These are phyloP conservation scores for Poeciliopsis occidentalis DNA, from an alignment of 2,113 vertebrate species.

Conservation along the genomic window DNA sequence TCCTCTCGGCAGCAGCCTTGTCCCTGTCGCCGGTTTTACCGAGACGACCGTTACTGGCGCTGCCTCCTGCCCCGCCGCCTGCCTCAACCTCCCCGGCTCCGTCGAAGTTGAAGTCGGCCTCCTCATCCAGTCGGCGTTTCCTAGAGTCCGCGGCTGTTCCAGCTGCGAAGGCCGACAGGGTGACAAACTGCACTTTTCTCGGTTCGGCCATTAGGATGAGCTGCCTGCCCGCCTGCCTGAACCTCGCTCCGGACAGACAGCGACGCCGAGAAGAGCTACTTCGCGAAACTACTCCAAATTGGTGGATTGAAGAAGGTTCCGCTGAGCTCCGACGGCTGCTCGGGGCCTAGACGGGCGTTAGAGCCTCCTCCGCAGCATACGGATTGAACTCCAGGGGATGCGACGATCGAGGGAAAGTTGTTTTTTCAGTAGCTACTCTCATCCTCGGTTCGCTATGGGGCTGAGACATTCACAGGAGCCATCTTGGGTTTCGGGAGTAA, in stretches of 20 bases:
- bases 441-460: constrained; percentile 81
- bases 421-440: constrained; percentile 73
- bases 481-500: constrained; percentile 86
- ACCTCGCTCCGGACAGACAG: constrained; percentile 77
- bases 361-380: constrained; percentile 72
- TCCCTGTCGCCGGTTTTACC: constrained; percentile 70
- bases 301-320: constrained; percentile 63
- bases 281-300: constrained; percentile 81
- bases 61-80: constrained; percentile 72
- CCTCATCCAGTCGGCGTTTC: constrained; percentile 78
- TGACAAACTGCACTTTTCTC: constrained; percentile 90
- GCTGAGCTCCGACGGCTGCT: constrained; percentile 65
- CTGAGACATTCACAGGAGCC: constrained; percentile 79
- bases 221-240: constrained; percentile 68
- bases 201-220: constrained; percentile 88
- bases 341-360: constrained; percentile 60
- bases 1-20: constrained; percentile 70
- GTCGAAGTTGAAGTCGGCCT: constrained; percentile 73
- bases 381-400: constrained; percentile 67
- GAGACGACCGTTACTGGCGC: constrained; percentile 70
- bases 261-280: constrained; percentile 75
- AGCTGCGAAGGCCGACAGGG: constrained; percentile 80
- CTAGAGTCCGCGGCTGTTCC: constrained; percentile 73
- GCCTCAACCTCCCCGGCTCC: constrained; percentile 64
- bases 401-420: constrained; percentile 75